Conservation (phyloP, 2,797 vertebrate species). For the Hydrophis major region DNA sequence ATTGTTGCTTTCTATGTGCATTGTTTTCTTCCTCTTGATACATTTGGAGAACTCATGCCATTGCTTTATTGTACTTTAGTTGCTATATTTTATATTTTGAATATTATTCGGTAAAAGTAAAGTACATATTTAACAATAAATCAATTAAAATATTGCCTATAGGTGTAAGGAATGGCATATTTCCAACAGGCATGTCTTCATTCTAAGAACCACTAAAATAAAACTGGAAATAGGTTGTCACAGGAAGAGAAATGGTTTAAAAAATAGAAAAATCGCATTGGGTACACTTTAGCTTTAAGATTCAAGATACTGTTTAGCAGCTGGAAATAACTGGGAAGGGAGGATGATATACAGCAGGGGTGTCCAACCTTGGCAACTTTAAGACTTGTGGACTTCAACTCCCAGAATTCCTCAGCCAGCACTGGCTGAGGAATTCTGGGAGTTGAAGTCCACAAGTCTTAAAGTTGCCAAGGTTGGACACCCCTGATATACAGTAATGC, state of each 20-base stretch:
- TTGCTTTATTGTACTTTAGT: not conserved
- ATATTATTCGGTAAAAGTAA: not conserved
- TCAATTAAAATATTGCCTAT: not conserved
- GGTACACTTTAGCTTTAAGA: slow-evolving; percentile 2
- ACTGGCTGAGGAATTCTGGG: too few species aligned
- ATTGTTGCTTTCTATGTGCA: not conserved
- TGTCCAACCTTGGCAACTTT: too few species aligned
- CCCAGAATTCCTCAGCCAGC: too few species aligned
- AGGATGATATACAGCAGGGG: not conserved
- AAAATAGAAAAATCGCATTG: slow-evolving; percentile 12
- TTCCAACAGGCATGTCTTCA: not conserved
- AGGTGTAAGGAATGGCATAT: not conserved
- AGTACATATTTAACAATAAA: not conserved
- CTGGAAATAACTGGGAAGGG: slow-evolving; percentile 17
- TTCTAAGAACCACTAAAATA: not conserved
- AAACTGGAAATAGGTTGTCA: not conserved
- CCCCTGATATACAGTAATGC: not conserved
- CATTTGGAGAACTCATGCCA: not conserved
- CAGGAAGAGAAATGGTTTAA: not conserved
- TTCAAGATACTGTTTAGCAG: slow-evolving; percentile 8
- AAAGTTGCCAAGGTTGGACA: too few species aligned
- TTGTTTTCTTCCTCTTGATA: not conserved
- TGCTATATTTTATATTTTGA: not conserved
- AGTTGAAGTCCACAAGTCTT: too few species aligned
- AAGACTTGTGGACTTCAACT: too few species aligned